Evolutionary conservation across 2,888 invertebrate genomes (phyloP).

Genomic region (Orthosia incerta): DNA sequence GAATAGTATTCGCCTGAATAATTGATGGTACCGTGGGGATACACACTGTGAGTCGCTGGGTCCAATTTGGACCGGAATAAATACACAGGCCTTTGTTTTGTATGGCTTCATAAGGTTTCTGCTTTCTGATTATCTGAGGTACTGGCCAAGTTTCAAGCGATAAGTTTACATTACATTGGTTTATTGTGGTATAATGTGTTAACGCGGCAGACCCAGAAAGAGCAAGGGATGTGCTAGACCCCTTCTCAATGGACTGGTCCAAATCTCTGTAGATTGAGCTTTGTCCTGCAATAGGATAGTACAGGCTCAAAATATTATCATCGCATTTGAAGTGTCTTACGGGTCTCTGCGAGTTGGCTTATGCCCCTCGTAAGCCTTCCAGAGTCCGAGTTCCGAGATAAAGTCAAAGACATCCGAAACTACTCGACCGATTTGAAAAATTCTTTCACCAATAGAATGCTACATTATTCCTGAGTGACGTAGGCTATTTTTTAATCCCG

Average conservation of each 20-base stretch:
- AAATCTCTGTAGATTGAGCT: too few species aligned
- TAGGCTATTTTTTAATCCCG: too few species aligned
- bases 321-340: too few species aligned
- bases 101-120: background rate
- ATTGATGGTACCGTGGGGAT: slow-evolving; percentile 25
- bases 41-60: slow-evolving; percentile 18
- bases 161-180: background rate
- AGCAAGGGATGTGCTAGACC: background rate
- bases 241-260: background rate
- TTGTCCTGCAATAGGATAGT: too few species aligned
- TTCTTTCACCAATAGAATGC: too few species aligned
- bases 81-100: background rate
- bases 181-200: background rate
- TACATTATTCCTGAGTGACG: too few species aligned
- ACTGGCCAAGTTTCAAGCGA: background rate
- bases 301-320: too few species aligned
- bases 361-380: too few species aligned
- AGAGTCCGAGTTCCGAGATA: too few species aligned
- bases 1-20: slow-evolving; percentile 8
- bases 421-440: too few species aligned
- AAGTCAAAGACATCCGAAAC: too few species aligned
- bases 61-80: background rate
- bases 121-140: background rate
- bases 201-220: background rate
- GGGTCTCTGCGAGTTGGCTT: too few species aligned